Evolutionary conservation across 2,888 invertebrate species (phyloP), one percentile per base, ranked within the genome.

Genomic region (Scelioninae gen. 1): DNA sequence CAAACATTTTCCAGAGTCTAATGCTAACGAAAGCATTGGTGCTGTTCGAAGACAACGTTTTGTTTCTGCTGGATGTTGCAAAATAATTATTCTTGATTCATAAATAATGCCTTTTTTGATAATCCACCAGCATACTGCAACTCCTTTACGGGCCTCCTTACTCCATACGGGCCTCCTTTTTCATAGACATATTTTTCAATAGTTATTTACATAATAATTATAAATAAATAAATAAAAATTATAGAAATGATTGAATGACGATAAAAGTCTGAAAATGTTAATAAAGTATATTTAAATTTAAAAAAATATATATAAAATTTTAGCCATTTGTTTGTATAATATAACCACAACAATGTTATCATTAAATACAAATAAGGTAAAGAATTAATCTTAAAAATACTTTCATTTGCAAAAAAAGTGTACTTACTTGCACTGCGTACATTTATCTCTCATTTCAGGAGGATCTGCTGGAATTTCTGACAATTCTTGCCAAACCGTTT

Each of bases 61-160:
- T 89, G 97, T 97, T 94, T 98, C 98, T 81, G 97, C 97, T 11
- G 98, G 98, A 93, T 98, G 98, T 92, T 98, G 98, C 7, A 98
- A 93, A 77, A 98, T 94, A 85, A 97, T 95, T 56, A 98, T 94
- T 87, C 94, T 94, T 78, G 96, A 96, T 68, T 93, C 93, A 11
- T 95, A 71, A 92, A 92, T 32, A 98, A 89, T 53, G 95, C 95
- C 68, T 94, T 94, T 66, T 94, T 93, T 7, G 98, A 98, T 82
- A 98, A 93, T 51, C 95, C 96, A 98, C 97, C 98, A 98, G 91
- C 98, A 98, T n/a, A 98, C 98, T 51, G 94, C 94, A 34, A 93
- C 91, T 4, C n/a, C n/a, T n/a, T n/a, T n/a, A n/a, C n/a, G n/a
- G n/a, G n/a, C n/a, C n/a, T n/a, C n/a, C n/a, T n/a, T n/a, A n/a